Percentiles rank a stretch among this genome's conserved stretches.
These are phyloP conservation scores for Nezara viridula DNA, from an alignment of 2,888 invertebrate genomes.

Conservation along the genomic window DNA sequence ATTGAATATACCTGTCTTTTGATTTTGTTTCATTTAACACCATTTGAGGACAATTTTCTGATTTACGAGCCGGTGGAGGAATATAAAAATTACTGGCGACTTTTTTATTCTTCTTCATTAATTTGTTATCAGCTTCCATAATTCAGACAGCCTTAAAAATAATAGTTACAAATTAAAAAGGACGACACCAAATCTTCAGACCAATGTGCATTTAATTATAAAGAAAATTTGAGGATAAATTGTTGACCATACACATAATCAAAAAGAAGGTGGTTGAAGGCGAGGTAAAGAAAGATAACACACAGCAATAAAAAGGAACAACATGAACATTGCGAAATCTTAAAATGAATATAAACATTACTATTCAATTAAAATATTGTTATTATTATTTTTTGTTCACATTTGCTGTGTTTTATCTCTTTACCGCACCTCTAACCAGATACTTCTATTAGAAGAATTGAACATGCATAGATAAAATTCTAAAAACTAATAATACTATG, in stretches of 20 bases:
- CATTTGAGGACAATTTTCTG: constrained; percentile 1
- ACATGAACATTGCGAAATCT: too few species aligned
- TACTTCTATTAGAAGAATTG: neutral
- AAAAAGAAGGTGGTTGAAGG: too few species aligned
- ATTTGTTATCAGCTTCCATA: constrained; percentile 31
- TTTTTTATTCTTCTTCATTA: constrained; percentile 22
- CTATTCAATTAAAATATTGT: too few species aligned
- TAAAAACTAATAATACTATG: too few species aligned
- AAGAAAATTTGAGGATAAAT: neutral
- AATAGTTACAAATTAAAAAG: neutral
- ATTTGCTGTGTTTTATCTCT: too few species aligned
- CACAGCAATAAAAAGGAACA: too few species aligned
- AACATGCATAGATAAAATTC: neutral
- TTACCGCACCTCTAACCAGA: too few species aligned
- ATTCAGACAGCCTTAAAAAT: neutral
- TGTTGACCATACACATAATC: too few species aligned
- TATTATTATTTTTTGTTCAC: too few species aligned
- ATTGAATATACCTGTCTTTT: constrained; percentile 24
- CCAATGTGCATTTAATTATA: neutral
- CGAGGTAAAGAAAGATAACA: too few species aligned
- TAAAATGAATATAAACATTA: too few species aligned
- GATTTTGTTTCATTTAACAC: neutral
- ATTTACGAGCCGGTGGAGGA: constrained; percentile 37
- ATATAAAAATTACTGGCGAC: constrained; percentile 44
- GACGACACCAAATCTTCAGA: neutral